Evolutionary conservation across 2,113 vertebrate genomes (phyloP).

Genomic region (Chamaetylas fuelleborni): DNA sequence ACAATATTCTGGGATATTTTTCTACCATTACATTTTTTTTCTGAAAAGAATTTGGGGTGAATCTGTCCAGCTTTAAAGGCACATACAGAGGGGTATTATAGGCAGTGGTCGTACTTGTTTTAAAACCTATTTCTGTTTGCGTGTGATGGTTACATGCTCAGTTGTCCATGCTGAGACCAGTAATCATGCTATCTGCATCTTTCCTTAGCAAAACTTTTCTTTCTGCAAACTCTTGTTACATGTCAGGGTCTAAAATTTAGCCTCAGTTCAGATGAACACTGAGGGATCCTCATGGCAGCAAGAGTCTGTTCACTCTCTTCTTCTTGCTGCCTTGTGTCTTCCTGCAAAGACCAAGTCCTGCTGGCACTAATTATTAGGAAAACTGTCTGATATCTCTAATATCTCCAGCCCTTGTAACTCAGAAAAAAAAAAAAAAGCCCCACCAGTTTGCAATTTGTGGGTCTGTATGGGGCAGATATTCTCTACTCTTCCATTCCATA

Average conservation of each 20-base stretch:
- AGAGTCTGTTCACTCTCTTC: not conserved
- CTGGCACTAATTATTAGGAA: not conserved
- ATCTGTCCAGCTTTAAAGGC: not conserved
- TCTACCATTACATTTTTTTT: not conserved
- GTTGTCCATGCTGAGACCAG: not conserved
- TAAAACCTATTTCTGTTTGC: not conserved
- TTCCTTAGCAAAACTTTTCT: not conserved
- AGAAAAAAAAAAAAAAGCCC: not conserved
- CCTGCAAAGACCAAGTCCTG: not conserved
- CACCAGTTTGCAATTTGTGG: not conserved
- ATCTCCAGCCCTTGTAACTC: not conserved
- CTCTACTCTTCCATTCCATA: not conserved
- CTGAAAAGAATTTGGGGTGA: not conserved
- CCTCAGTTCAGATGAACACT: not conserved
- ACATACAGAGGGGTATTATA: not conserved
- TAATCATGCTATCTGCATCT: not conserved
- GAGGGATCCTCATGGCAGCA: not conserved
- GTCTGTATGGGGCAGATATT: not conserved
- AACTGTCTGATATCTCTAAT: not conserved
- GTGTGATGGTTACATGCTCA: not conserved
- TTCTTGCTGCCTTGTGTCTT: not conserved
- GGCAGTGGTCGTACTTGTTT: not conserved
- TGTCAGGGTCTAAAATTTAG: not conserved
- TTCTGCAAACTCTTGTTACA: not conserved
- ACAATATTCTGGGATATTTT: not conserved